Conservation (phyloP, 2,888 invertebrate species). For the Ischnura elegans region DNA sequence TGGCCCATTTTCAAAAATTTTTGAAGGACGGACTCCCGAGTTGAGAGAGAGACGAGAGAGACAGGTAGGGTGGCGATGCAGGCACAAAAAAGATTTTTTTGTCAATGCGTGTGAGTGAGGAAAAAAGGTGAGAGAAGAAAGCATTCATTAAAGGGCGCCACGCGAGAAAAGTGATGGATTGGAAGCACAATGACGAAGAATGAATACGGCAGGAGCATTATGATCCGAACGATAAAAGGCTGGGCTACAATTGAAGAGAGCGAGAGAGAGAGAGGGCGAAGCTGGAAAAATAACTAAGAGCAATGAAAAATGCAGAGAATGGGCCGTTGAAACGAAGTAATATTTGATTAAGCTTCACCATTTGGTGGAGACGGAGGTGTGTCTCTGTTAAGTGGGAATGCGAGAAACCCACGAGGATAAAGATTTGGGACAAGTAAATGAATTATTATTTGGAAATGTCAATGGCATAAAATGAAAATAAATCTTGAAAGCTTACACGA, state of each 20-base stretch:
- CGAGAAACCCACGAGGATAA: too few relatives aligned
- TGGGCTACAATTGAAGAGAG: background rate
- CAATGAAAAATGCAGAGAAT: background rate
- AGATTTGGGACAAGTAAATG: too few relatives aligned
- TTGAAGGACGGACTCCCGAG: background rate
- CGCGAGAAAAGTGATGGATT: slow-evolving; percentile 13
- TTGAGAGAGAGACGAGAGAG: background rate
- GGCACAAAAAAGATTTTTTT: too few relatives aligned
- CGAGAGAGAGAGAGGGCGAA: too few relatives aligned
- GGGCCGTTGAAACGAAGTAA: background rate
- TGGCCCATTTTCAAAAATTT: slow-evolving; percentile 11
- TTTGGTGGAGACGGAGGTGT: too few relatives aligned
- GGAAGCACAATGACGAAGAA: background rate
- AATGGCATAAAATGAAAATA: too few relatives aligned
- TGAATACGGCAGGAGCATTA: background rate
- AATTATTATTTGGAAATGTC: too few relatives aligned
- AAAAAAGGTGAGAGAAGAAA: background rate
- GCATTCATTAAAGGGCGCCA: background rate
- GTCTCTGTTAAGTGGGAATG: too few relatives aligned
- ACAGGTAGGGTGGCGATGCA: too few relatives aligned
- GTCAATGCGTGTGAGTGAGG: background rate
- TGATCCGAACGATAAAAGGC: background rate
- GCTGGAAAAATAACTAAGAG: background rate
- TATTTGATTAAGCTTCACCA: background rate
- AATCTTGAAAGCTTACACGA: too few relatives aligned